Evolutionary conservation across 2,113 vertebrate genomes (phyloP).

Genomic region (Erpornis zantholeuca): DNA sequence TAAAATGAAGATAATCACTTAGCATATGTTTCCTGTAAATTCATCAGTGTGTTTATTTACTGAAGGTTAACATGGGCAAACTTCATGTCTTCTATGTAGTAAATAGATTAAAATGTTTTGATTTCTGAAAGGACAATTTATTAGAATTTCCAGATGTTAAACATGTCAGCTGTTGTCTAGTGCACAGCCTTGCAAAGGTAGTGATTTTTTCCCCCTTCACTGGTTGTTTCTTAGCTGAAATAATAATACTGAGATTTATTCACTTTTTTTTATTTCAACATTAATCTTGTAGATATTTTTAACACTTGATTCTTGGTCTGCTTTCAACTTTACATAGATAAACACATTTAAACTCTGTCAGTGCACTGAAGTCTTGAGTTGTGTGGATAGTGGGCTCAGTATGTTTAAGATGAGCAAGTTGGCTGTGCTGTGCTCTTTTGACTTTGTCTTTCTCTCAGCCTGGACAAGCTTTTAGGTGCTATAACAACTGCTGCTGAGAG

Average conservation of each 20-base stretch:
- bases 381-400: background rate
- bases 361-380: background rate
- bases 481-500: constrained; percentile 93
- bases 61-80: background rate
- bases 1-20: background rate
- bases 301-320: background rate
- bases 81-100: background rate
- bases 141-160: background rate
- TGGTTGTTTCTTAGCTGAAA: background rate
- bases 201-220: background rate
- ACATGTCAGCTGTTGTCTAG: background rate
- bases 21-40: background rate
- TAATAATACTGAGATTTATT: background rate
- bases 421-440: background rate
- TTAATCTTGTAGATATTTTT: background rate
- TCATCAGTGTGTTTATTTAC: background rate
- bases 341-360: background rate
- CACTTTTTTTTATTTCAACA: background rate
- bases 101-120: background rate
- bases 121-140: background rate
- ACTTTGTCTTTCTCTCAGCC: constrained; percentile 72
- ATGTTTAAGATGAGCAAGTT: background rate
- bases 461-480: constrained; percentile 93
- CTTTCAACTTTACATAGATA: background rate
- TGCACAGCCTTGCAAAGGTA: background rate